Evolutionary conservation across 2,113 vertebrate genomes (phyloP).

Genomic region (Passer domesticus): DNA sequence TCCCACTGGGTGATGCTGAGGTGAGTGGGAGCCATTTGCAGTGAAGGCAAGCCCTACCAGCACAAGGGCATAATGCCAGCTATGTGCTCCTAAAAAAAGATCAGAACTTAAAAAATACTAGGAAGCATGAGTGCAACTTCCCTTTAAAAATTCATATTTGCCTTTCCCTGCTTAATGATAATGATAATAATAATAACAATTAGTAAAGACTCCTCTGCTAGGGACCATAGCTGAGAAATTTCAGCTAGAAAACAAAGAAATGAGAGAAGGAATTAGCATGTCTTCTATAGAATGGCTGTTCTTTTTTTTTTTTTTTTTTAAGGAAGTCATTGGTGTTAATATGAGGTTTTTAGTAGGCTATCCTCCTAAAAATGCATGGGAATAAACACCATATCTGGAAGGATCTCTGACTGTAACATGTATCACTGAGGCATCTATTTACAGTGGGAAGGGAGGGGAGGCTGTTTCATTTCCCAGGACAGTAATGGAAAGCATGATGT

Average conservation of each 20-base stretch:
- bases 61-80: not conserved
- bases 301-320: not conserved
- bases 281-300: not conserved
- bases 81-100: not conserved
- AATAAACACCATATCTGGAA: slow-evolving; percentile 25
- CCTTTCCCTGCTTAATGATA: not conserved
- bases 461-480: not conserved
- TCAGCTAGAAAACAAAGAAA: not conserved
- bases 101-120: not conserved
- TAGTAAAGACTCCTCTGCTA: not conserved
- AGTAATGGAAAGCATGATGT: slow-evolving; percentile 47
- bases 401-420: slow-evolving; percentile 32
- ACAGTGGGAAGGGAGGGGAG: not conserved
- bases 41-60: not conserved
- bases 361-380: slow-evolving; percentile 15
- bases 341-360: not conserved
- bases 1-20: not conserved
- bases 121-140: not conserved
- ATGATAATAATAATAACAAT: not conserved
- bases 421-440: slow-evolving; percentile 20
- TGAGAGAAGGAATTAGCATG: not conserved
- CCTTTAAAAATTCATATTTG: not conserved
- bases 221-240: not conserved
- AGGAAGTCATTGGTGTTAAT: slow-evolving; percentile 28
- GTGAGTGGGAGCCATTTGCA: not conserved